Conservation (phyloP, 2,797 vertebrate species). For the Microctenopoma stevenorrisi region DNA sequence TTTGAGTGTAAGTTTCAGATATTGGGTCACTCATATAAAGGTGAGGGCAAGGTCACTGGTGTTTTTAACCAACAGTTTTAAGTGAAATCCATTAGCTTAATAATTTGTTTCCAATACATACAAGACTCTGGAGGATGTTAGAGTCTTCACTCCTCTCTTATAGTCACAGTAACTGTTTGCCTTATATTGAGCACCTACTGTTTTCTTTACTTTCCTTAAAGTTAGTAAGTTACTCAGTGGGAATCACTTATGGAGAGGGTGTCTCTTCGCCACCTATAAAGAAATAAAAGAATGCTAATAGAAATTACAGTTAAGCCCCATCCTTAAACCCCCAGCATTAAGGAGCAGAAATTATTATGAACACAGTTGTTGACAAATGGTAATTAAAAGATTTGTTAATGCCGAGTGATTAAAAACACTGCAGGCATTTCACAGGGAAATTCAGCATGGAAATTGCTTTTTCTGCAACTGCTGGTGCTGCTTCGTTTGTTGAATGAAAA, state of each 20-base stretch:
- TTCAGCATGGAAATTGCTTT: constrained; percentile 83
- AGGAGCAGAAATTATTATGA: constrained; percentile 74
- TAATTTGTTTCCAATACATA: neutral
- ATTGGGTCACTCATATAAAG: constrained; percentile 6
- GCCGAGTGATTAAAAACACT: constrained; percentile 83
- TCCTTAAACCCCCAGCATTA: constrained; percentile 64
- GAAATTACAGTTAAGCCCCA: constrained; percentile 61
- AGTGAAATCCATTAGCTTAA: no score
- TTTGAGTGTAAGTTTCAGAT: neutral
- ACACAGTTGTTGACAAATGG: constrained; percentile 80
- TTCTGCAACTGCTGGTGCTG: constrained; percentile 65
- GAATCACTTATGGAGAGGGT: constrained; percentile 37
- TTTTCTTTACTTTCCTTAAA: neutral
- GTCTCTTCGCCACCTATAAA: constrained; percentile 48
- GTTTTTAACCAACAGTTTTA: no score
- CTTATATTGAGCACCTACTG: neutral
- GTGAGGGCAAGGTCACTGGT: neutral
- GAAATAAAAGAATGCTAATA: constrained; percentile 56
- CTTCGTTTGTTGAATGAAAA: constrained; percentile 67
- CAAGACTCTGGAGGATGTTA: neutral
- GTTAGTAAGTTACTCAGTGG: constrained; percentile 1
- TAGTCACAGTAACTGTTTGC: neutral
- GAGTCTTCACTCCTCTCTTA: neutral
- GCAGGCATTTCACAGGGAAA: constrained; percentile 78
- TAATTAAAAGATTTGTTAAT: constrained; percentile 87